These are phyloP conservation scores for Odontocolon sp. DNA, from an alignment of 2,888 invertebrate genomes.

Conservation along the genomic window DNA sequence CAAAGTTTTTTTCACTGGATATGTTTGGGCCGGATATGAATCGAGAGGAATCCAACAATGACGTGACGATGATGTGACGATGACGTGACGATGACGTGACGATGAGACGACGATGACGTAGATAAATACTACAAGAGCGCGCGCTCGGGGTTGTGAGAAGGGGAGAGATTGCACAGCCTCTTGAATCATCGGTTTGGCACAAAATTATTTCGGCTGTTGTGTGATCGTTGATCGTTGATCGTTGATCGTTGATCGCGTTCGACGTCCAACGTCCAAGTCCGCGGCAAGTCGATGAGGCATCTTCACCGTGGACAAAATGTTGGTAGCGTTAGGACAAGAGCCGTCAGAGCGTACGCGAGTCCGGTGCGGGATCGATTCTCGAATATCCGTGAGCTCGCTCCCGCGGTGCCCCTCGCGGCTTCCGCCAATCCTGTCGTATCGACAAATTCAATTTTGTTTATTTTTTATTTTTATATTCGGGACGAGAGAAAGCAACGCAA, in stretches of 20 bases:
- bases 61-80: not conserved
- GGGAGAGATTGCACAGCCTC: conserved; percentile 12
- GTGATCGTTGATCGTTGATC: conserved; percentile 32
- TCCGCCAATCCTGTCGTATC: conserved; percentile 75
- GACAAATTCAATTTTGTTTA: conserved; percentile 12
- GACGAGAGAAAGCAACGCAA: not conserved
- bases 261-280: too few relatives aligned
- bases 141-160: conserved; percentile 11
- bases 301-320: conserved; percentile 65
- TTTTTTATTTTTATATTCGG: not conserved
- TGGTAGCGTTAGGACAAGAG: conserved; percentile 58
- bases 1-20: too few relatives aligned
- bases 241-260: conserved; percentile 15
- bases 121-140: conserved; percentile 38
- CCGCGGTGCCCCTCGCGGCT: conserved; percentile 76
- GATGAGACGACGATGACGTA: conserved; percentile 22
- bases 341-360: conserved; percentile 51
- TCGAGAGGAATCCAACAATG: not conserved
- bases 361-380: conserved; percentile 41
- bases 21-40: too few relatives aligned
- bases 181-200: conserved; percentile 44
- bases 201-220: conserved; percentile 52
- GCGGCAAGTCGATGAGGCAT: too few relatives aligned
- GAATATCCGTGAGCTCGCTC: conserved; percentile 54
- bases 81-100: conserved; percentile 1